These are phyloP conservation scores for Hemitrygon akajei DNA, from an alignment of 2,797 vertebrate genomes.

Conservation along the genomic window DNA sequence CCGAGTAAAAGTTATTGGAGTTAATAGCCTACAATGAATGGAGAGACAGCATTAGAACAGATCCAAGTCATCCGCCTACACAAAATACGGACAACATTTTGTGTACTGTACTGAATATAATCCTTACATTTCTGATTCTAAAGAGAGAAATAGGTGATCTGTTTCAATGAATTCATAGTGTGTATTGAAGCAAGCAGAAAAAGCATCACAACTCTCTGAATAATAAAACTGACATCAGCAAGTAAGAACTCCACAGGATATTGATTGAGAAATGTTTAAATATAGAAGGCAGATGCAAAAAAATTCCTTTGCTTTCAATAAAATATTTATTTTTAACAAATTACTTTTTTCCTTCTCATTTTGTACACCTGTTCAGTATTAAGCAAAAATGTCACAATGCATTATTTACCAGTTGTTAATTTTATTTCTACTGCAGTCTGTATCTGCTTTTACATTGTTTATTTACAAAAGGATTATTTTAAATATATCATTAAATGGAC, in stretches of 20 bases:
- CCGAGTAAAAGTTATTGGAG: no score
- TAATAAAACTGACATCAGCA: background rate
- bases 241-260: background rate
- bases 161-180: background rate
- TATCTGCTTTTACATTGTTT: background rate
- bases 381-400: background rate
- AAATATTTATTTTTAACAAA: background rate
- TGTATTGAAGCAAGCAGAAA: no score
- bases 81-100: background rate
- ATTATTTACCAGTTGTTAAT: slow-evolving; percentile 26
- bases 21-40: background rate
- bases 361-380: no score
- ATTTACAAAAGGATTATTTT: background rate
- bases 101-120: background rate
- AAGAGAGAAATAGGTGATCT: no score
- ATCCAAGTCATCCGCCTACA: background rate
- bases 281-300: background rate
- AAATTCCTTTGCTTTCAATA: background rate
- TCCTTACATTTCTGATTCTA: background rate
- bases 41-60: background rate
- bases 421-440: background rate
- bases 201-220: background rate
- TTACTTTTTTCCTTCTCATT: background rate
- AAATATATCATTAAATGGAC: background rate
- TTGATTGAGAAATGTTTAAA: background rate